Base-by-base conservation (phyloP, 2,888 invertebrate genomes). In the Cryptosula pallasiana region DNA sequence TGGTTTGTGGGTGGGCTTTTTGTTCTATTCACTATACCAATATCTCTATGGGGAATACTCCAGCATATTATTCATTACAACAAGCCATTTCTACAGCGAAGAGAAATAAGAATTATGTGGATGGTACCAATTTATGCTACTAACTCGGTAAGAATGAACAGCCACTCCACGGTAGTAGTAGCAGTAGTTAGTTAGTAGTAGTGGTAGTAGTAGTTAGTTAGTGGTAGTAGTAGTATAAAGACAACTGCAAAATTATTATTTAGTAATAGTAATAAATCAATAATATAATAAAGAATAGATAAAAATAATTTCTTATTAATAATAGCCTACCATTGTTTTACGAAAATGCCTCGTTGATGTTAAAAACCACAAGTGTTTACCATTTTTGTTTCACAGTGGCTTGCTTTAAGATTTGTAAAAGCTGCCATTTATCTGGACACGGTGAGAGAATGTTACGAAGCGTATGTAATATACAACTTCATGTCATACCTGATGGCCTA, bases 71-170 rank as follows among this genome's bases (percentile, higher is more conserved):
- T 95, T 72, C 91, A 95, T 84, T 96, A 94, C 81, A 94, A 92
- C 0, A 92, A 94, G 81, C 95, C 96, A 23, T 90, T 90, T 77
- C 87, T 96, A 77, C 96, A 96, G 81, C 93, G 94, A 86, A 93
- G 95, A 86, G 93, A 97, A 75, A 94, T 96, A 77, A 92, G 93
- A 84, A 92, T 96, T 84, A 84, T 96, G 77, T 95, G 95, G 95
- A 96, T 96, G 96, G 95, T 96, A 72, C 96, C 96, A 74, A 95
- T 96, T 79, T 96, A 96, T 88, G 94, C 95, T 55, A 86, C 93
- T 9, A 95, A 96, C 89, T 94, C 95, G 76, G 92, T 92, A 88
- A 89, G 91, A n/a, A n/a, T n/a, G n/a, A n/a, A n/a, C n/a, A n/a
- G n/a, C n/a, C n/a, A n/a, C n/a, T n/a, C n/a, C n/a, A n/a, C n/a